A percentile compares a stretch with the other conserved stretches of the same genome.
phyloP scores from a whole-genome alignment of 2,888 invertebrate genomes.

The Cerastoderma edule region DNA sequence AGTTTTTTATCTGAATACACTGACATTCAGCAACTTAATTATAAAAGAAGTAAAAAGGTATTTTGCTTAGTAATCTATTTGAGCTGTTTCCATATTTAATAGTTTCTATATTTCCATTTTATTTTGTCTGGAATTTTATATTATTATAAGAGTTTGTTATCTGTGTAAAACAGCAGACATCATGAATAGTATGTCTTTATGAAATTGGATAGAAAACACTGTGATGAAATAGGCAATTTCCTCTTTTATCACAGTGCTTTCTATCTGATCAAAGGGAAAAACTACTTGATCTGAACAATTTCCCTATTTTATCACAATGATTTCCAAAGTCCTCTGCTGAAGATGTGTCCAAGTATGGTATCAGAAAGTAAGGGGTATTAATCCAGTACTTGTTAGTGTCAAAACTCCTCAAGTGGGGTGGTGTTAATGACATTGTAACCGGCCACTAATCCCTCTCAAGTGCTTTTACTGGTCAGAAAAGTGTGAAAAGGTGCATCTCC shows the following conservation, averaged over 20 bases:
- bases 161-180: no score
- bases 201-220: background rate
- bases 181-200: no score
- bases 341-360: background rate
- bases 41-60: no score
- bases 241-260: background rate
- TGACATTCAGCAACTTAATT: no score
- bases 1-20: no score
- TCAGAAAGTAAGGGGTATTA: background rate
- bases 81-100: no score
- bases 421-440: slow-evolving; percentile 24
- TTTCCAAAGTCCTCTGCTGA: background rate
- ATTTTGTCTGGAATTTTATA: no score
- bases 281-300: background rate
- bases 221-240: background rate
- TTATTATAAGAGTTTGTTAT: no score
- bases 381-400: slow-evolving; percentile 10
- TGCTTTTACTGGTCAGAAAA: slow-evolving; percentile 25
- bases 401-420: slow-evolving; percentile 18
- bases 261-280: no score
- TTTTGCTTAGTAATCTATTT: no score
- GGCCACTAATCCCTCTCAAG: slow-evolving; percentile 29
- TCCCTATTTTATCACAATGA: background rate
- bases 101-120: no score
- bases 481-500: slow-evolving; percentile 39